These are phyloP conservation scores for Drosophila bunnanda DNA, from an alignment of 2,888 invertebrate species.

Conservation along the genomic window DNA sequence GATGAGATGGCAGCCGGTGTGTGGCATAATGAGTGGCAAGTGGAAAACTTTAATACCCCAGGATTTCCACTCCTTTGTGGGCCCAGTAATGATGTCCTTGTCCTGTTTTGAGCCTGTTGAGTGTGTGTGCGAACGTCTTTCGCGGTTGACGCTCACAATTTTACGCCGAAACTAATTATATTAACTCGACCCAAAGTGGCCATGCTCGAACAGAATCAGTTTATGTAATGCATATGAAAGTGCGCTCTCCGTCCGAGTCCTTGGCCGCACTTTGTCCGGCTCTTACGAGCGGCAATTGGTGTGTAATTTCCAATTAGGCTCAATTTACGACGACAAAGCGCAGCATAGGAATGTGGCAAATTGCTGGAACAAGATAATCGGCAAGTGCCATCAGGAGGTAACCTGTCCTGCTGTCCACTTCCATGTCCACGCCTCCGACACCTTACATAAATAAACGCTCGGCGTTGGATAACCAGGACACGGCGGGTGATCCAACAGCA, in stretches of 20 bases:
- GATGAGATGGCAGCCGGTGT: slow-evolving; percentile 15
- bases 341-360: slow-evolving; percentile 35
- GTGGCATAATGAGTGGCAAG: slow-evolving; percentile 45
- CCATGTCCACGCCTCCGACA: background rate
- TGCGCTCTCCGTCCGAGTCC: slow-evolving; percentile 27
- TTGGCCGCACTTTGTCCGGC: slow-evolving; percentile 10
- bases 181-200: slow-evolving; percentile 54
- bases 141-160: slow-evolving; percentile 67
- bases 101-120: slow-evolving; percentile 13
- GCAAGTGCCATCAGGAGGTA: slow-evolving; percentile 10
- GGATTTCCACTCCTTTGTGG: slow-evolving; percentile 50
- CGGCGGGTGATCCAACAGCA: background rate
- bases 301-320: slow-evolving; percentile 77
- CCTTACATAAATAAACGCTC: slow-evolving; percentile 19
- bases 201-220: slow-evolving; percentile 58
- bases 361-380: slow-evolving; percentile 44
- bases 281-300: slow-evolving; percentile 50
- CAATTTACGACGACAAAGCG: slow-evolving; percentile 61
- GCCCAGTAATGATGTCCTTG: slow-evolving; percentile 48
- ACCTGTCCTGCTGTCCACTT: background rate
- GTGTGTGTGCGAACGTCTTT: slow-evolving; percentile 44
- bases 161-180: slow-evolving; percentile 76
- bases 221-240: slow-evolving; percentile 73
- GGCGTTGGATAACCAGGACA: slow-evolving; percentile 17
- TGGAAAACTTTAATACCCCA: slow-evolving; percentile 43